Evolutionary conservation across 1,140 invertebrate species (phyloP), one percentile per base, ranked within the genome.

Genomic region (Cherax quadricarinatus): DNA sequence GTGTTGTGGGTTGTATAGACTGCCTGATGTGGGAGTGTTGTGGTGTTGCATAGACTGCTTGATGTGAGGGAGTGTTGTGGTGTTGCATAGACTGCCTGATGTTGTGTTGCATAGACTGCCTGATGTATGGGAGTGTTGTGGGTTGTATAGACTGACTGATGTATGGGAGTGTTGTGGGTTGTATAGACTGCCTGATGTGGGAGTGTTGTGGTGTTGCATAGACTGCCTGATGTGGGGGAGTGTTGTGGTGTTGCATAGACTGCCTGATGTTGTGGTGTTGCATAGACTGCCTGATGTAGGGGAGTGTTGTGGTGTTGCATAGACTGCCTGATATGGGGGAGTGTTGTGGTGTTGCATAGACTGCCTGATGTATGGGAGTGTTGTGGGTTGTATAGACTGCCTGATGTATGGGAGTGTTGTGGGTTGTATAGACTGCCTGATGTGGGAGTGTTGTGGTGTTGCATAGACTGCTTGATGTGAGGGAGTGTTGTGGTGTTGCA

Each of bases 201-300:
- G n/a, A n/a, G n/a, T n/a, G n/a, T 89, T 89, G 88, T 57, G 88
- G 62, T 89, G 88, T 82, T 89, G 88, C 80, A 73, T 48, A 53
- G 70, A 57, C 21, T 82, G 88, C 88, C 80, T 60, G 62, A 66
- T 83, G 88, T 51, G 21, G 62, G 80, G 81, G 73, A 41, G 53
- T 57, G 53, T 57, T 7, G 30, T 81, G 79, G 48, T 81, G 79
- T 9, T 81, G 48, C 4, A 41, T 6, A 80, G 7, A 18, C 9
- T 57, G 57, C 9, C 9, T 60, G 53, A 18, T 9, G n/a, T n/a
- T n/a, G n/a, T n/a, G n/a, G n/a, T n/a, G n/a, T n/a, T n/a, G n/a
- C n/a, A n/a, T n/a, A n/a, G n/a, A n/a, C n/a, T n/a, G n/a, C n/a
- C n/a, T n/a, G n/a, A n/a, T n/a, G n/a, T n/a, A n/a, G n/a, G n/a